A percentile compares a stretch with the other conserved stretches of the same genome.
These are phyloP conservation scores for Xestobium rufovillosum DNA, from an alignment of 2,888 invertebrate species.

Conservation along the genomic window DNA sequence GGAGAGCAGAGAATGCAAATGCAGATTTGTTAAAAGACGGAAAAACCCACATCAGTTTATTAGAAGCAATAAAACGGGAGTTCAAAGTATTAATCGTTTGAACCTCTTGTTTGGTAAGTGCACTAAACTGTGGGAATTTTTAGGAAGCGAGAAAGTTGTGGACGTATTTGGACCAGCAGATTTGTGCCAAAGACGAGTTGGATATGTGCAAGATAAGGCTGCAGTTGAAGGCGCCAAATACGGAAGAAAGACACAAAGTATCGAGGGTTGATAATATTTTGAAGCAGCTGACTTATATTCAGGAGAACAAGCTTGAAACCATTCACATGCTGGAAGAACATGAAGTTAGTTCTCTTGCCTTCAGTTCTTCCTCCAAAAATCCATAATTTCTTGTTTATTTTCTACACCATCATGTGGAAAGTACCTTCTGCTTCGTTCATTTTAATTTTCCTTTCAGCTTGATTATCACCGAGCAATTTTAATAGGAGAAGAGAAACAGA, in stretches of 20 bases:
- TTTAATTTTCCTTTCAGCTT: slow-evolving; percentile 27
- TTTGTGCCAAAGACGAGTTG: slow-evolving; percentile 61
- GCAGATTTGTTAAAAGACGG: slow-evolving; percentile 44
- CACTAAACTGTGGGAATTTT: slow-evolving; percentile 18
- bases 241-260: slow-evolving; percentile 17
- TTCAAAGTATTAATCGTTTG: slow-evolving; percentile 51
- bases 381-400: slow-evolving; percentile 3
- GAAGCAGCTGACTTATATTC: slow-evolving; percentile 35
- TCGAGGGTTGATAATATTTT: slow-evolving; percentile 25
- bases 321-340: slow-evolving; percentile 39
- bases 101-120: no score
- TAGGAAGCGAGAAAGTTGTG: slow-evolving; percentile 39
- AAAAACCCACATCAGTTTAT: slow-evolving; percentile 46
- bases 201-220: slow-evolving; percentile 61
- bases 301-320: slow-evolving; percentile 36
- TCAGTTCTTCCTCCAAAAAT: background rate
- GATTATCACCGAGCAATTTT: slow-evolving; percentile 33
- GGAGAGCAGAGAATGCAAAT: slow-evolving; percentile 38
- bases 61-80: slow-evolving; percentile 58
- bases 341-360: slow-evolving; percentile 34
- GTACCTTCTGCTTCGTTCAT: background rate
- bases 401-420: no score
- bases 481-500: slow-evolving; percentile 34
- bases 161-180: slow-evolving; percentile 39
- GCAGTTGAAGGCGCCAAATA: slow-evolving; percentile 43